These are phyloP conservation scores for Sinohyriopsis cumingii DNA, from an alignment of 2,888 invertebrate species.

Conservation along the genomic window DNA sequence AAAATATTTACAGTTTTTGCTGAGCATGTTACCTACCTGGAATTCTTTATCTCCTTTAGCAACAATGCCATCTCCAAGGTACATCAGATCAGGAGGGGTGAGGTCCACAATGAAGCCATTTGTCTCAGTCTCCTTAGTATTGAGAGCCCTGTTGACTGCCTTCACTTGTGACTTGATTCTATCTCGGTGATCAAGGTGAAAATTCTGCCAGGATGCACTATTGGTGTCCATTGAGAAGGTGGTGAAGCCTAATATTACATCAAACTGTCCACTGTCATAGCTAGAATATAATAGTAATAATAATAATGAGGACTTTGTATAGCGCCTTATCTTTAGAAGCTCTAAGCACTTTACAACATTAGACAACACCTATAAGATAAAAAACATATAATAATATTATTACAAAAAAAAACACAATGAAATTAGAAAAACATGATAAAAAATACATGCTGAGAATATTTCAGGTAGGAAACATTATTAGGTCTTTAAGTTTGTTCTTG, in stretches of 20 bases:
- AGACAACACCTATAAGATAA: too few species aligned
- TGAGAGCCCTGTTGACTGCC: constrained; percentile 50
- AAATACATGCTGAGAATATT: too few species aligned
- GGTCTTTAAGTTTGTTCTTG: too few species aligned
- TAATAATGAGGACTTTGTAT: too few species aligned
- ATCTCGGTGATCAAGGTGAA: constrained; percentile 52
- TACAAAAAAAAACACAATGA: too few species aligned
- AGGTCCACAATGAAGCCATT: constrained; percentile 51
- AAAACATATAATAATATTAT: too few species aligned
- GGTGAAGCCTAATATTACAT: constrained; percentile 30
- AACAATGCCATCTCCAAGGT: constrained; percentile 44
- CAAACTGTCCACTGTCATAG: constrained; percentile 15
- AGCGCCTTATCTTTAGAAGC: too few species aligned
- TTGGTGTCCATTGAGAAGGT: constrained; percentile 22
- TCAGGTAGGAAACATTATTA: too few species aligned
- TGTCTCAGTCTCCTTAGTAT: constrained; percentile 29
- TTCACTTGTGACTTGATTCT: constrained; percentile 35
- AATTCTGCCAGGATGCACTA: constrained; percentile 46
- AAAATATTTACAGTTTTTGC: too few species aligned
- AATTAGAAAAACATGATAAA: too few species aligned
- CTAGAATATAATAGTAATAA: too few species aligned
- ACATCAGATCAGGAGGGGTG: constrained; percentile 44
- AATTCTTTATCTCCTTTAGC: constrained; percentile 35
- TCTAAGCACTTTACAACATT: too few species aligned
- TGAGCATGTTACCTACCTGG: constrained; percentile 29